Evolutionary conservation across 2,797 vertebrate species (phyloP).

Genomic region (Sciurus vulgaris): DNA sequence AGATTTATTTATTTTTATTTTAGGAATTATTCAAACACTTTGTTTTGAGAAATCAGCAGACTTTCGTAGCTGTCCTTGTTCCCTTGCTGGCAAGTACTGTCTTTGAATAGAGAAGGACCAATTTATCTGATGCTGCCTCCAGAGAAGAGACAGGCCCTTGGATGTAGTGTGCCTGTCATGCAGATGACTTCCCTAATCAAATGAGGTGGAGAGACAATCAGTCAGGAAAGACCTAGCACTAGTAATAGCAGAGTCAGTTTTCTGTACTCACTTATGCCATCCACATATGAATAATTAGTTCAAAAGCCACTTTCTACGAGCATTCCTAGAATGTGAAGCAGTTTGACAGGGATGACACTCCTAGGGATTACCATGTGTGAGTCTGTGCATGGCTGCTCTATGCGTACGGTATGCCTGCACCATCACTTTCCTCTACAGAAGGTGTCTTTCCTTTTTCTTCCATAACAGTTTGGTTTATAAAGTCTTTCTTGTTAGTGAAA

Average conservation of each 20-base stretch:
- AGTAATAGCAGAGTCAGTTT: not conserved
- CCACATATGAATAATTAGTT: not conserved
- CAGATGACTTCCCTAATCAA: not conserved
- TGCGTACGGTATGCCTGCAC: not conserved
- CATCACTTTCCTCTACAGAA: not conserved
- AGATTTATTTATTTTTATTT: conserved; percentile 38
- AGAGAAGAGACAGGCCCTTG: conserved; percentile 1
- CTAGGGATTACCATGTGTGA: too few relatives aligned
- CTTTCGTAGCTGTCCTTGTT: not conserved
- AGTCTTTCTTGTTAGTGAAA: not conserved
- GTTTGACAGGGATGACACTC: not conserved
- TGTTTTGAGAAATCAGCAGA: conserved; percentile 7
- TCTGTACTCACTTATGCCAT: not conserved
- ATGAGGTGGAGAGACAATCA: not conserved
- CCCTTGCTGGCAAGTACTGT: not conserved
- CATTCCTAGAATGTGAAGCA: not conserved
- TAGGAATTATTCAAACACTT: conserved; percentile 36
- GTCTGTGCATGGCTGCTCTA: not conserved
- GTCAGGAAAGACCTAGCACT: not conserved
- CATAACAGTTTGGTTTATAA: not conserved
- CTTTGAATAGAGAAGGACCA: not conserved
- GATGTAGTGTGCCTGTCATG: not conserved
- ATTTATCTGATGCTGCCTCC: conserved; percentile 36
- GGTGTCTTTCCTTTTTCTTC: not conserved
- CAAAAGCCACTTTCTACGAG: not conserved